Percentiles rank a stretch among this genome's conserved stretches.
phyloP scores from a whole-genome alignment of 2,888 invertebrate genomes.

The Nysson spinosus region DNA sequence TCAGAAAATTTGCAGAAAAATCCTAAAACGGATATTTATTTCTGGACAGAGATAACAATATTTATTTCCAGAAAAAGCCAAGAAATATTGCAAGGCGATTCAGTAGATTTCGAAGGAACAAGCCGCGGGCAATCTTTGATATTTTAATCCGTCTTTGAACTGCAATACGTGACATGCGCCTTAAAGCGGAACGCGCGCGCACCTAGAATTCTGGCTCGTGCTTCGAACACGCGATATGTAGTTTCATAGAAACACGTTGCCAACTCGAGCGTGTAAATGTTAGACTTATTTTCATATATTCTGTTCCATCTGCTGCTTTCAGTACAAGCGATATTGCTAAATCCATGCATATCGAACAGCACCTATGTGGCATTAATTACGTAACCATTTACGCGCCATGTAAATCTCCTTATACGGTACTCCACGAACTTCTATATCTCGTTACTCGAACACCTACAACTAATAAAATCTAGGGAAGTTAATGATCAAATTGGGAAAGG shows the following conservation, averaged over 20 bases:
- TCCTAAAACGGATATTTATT: no score
- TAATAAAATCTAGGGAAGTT: no score
- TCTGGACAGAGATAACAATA: no score
- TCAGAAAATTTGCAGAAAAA: no score
- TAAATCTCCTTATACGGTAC: not conserved
- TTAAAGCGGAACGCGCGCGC: constrained; percentile 31
- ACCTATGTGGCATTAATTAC: not conserved
- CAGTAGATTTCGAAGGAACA: constrained; percentile 14
- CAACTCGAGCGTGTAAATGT: constrained; percentile 12
- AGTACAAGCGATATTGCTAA: not conserved
- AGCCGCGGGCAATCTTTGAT: constrained; percentile 64
- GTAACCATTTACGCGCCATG: not conserved
- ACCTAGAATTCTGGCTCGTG: constrained; percentile 31
- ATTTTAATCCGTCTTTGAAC: constrained; percentile 65
- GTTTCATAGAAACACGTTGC: constrained; percentile 19
- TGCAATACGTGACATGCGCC: constrained; percentile 51
- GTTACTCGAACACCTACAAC: no score
- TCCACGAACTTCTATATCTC: not conserved
- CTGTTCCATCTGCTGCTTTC: constrained; percentile 18
- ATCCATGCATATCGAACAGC: no score
- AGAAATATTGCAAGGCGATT: no score
- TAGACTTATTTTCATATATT: constrained; percentile 7
- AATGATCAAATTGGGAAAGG: no score
- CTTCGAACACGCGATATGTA: constrained; percentile 17
- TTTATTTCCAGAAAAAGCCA: no score